Conservation (phyloP, 2,888 invertebrate species). For the Drosophila nigritarsus region DNA sequence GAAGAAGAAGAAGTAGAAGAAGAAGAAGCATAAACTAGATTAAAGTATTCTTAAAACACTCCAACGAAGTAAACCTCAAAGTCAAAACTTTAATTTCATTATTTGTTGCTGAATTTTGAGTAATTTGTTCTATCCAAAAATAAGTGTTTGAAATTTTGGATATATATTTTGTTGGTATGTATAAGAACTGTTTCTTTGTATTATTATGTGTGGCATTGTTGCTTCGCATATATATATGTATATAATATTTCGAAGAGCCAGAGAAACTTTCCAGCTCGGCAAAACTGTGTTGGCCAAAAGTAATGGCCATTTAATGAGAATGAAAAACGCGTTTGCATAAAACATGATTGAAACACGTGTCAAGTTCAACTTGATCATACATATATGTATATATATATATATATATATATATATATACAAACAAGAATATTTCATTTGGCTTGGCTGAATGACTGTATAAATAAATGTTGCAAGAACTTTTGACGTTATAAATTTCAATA, state of each 20-base stretch:
- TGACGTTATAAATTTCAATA: conserved; percentile 55
- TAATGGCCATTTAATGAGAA: conserved; percentile 2
- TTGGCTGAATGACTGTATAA: conserved; percentile 1
- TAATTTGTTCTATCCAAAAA: neutral
- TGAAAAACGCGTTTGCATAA: neutral
- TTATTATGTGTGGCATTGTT: neutral
- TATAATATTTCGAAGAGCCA: neutral
- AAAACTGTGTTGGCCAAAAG: neutral
- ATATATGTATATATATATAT: no score
- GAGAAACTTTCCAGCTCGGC: no score
- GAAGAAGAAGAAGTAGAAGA: no score
- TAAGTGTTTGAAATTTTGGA: neutral
- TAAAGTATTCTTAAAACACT: neutral
- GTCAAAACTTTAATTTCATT: neutral
- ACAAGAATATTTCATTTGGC: conserved; percentile 30
- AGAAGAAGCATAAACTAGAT: neutral
- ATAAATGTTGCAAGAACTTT: conserved; percentile 36
- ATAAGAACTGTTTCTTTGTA: no score
- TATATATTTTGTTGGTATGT: neutral
- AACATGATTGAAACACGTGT: conserved; percentile 41
- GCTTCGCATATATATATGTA: neutral
- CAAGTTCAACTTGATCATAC: conserved; percentile 30
- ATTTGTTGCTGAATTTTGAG: neutral
- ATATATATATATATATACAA: conserved; percentile 5
- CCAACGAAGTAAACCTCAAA: rapidly evolving